These are phyloP conservation scores for Heterochromis multidens DNA, from an alignment of 2,113 vertebrate species.

Conservation along the genomic window DNA sequence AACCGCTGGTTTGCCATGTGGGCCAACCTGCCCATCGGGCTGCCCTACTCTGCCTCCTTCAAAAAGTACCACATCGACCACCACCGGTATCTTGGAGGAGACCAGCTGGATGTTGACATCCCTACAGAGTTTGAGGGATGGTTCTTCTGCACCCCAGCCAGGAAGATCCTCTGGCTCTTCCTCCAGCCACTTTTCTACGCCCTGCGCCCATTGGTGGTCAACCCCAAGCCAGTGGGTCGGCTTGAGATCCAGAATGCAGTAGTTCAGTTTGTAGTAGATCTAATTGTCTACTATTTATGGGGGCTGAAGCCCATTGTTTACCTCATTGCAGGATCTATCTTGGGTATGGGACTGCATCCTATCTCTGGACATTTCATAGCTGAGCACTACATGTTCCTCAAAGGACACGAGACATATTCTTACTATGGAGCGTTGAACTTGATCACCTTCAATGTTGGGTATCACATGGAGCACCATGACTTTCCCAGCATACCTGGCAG, in stretches of 20 bases:
- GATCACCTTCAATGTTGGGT: conserved; percentile 97
- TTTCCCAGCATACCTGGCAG: conserved; percentile 96
- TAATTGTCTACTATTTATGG: conserved; percentile 82
- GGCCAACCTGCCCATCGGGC: conserved; percentile 90
- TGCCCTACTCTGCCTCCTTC: conserved; percentile 94
- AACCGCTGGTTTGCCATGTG: conserved; percentile 96
- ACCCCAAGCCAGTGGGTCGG: conserved; percentile 86
- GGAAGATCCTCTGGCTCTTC: conserved; percentile 90
- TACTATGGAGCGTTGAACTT: conserved; percentile 93
- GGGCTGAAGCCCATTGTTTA: conserved; percentile 89
- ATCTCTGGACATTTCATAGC: conserved; percentile 98
- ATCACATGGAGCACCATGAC: conserved; percentile 98
- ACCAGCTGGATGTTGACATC: conserved; percentile 90
- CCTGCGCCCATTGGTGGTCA: conserved; percentile 85
- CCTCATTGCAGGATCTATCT: conserved; percentile 85
- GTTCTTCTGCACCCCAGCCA: conserved; percentile 89
- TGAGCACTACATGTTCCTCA: conserved; percentile 96
- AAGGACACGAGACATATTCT: conserved; percentile 96
- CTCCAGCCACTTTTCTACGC: conserved; percentile 91
- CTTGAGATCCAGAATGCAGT: conserved; percentile 87
- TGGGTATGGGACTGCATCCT: conserved; percentile 93
- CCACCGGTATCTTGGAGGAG: conserved; percentile 92
- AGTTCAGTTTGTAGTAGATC: conserved; percentile 79
- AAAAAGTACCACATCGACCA: conserved; percentile 99
- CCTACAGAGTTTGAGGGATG: conserved; percentile 91